Conservation (phyloP, 2,888 invertebrate genomes). For the Fabriciana adippe region DNA sequence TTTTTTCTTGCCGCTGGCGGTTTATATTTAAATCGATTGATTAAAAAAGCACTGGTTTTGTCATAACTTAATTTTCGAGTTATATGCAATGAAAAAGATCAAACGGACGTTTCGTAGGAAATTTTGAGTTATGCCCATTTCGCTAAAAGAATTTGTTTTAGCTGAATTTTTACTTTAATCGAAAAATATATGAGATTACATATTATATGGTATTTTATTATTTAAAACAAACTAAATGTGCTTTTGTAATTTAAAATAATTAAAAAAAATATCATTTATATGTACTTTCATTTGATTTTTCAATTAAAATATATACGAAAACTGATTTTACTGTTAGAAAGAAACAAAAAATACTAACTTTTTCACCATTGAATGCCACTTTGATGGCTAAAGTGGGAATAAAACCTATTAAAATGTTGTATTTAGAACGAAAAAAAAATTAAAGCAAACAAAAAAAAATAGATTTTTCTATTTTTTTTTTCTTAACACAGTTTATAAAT, state of each 20-base stretch:
- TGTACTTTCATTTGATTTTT: slow-evolving; percentile 23
- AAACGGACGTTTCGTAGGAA: background rate
- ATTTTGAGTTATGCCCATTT: background rate
- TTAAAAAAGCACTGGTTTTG: too few species aligned
- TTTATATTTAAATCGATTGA: too few species aligned
- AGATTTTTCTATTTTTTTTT: slow-evolving; percentile 26
- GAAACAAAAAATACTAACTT: background rate
- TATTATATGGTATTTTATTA: background rate
- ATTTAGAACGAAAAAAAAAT: slow-evolving; percentile 1
- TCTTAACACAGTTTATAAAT: slow-evolving; percentile 3
- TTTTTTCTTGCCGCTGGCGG: too few species aligned
- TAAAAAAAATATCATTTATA: background rate
- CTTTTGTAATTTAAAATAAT: background rate
- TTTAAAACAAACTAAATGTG: background rate
- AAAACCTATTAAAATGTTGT: background rate
- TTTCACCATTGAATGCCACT: background rate
- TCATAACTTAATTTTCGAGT: background rate
- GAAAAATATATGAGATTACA: slow-evolving; percentile 4
- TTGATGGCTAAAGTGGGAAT: background rate
- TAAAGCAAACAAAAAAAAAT: slow-evolving; percentile 33
- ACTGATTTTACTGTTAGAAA: background rate
- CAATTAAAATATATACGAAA: slow-evolving; percentile 13
- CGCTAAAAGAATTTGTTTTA: background rate
- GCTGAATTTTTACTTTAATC: background rate
- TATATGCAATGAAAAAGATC: slow-evolving; percentile 6